Evolutionary conservation across 2,113 vertebrate species (phyloP).

Genomic region (Dissostichus mawsoni): DNA sequence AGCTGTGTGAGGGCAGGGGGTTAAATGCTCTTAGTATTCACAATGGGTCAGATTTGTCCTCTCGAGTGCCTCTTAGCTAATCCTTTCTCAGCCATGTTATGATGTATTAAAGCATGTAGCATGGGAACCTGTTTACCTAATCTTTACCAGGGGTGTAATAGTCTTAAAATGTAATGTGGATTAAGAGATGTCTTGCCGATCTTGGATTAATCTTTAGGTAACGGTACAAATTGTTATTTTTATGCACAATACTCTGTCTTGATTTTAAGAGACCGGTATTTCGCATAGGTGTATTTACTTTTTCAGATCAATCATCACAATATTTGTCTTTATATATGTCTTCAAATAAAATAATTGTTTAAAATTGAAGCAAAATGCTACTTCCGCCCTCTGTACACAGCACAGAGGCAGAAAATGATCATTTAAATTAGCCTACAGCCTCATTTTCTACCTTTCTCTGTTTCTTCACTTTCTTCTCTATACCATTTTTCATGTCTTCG

Average conservation of each 20-base stretch:
- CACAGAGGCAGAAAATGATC: slow-evolving; percentile 1
- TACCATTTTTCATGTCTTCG: not conserved
- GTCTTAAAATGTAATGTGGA: slow-evolving; percentile 13
- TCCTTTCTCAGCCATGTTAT: slow-evolving; percentile 25
- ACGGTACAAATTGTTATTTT: too few relatives aligned
- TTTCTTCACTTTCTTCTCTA: slow-evolving; percentile 5
- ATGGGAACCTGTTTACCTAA: slow-evolving; percentile 9
- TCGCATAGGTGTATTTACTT: not conserved
- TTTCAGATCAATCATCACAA: not conserved
- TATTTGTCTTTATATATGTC: not conserved
- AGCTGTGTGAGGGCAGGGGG: slow-evolving; percentile 19
- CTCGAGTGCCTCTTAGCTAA: slow-evolving; percentile 43
- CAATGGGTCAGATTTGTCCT: slow-evolving; percentile 31
- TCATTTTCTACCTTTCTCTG: slow-evolving; percentile 11
- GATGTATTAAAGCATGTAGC: slow-evolving; percentile 38
- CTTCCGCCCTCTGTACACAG: not conserved
- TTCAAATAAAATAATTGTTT: not conserved
- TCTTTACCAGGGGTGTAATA: slow-evolving; percentile 21
- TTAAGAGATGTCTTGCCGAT: slow-evolving; percentile 3
- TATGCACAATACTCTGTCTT: too few relatives aligned
- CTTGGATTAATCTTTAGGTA: not conserved
- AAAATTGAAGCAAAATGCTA: slow-evolving; percentile 1
- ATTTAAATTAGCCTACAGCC: slow-evolving; percentile 7
- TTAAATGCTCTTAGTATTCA: slow-evolving; percentile 39
- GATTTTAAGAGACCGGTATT: too few relatives aligned